Evolutionary conservation across 2,113 vertebrate genomes (phyloP).

Genomic region (Cepphus grylle): DNA sequence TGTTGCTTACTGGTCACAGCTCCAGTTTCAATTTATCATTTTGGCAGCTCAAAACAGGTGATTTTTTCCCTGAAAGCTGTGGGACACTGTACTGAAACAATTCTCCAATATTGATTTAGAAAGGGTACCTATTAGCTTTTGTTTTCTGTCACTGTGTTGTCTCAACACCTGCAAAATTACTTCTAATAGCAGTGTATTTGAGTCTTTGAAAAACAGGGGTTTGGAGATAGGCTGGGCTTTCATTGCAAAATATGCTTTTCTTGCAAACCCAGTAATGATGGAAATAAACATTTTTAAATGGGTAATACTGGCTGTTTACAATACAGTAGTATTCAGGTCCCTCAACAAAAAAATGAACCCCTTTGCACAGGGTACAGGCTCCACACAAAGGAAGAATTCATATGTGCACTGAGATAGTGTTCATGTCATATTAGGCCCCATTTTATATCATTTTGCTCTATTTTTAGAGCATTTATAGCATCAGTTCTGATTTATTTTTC

Average conservation of each 20-base stretch:
- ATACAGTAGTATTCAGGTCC: neutral
- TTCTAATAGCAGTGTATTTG: constrained; percentile 5
- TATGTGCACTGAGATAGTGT: neutral
- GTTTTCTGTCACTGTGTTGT: constrained; percentile 15
- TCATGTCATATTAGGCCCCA: neutral
- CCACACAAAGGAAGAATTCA: neutral
- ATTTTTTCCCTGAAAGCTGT: neutral
- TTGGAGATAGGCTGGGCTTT: neutral
- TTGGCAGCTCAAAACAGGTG: constrained; percentile 20
- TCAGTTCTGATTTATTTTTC: neutral
- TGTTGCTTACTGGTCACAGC: neutral
- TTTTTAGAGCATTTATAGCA: neutral
- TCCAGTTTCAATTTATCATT: constrained; percentile 24
- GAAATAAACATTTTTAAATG: neutral
- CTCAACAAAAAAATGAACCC: neutral
- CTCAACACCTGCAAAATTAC: constrained; percentile 25
- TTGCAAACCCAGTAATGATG: neutral
- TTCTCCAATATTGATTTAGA: constrained; percentile 30
- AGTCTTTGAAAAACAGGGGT: neutral
- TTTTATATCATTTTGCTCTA: neutral
- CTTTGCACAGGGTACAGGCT: neutral
- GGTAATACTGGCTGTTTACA: neutral
- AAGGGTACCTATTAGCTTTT: constrained; percentile 17
- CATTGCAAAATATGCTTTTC: neutral
- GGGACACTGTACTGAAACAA: neutral